Base-by-base conservation (phyloP, 2,888 invertebrate species). In the Caenorhabditis sp. region DNA sequence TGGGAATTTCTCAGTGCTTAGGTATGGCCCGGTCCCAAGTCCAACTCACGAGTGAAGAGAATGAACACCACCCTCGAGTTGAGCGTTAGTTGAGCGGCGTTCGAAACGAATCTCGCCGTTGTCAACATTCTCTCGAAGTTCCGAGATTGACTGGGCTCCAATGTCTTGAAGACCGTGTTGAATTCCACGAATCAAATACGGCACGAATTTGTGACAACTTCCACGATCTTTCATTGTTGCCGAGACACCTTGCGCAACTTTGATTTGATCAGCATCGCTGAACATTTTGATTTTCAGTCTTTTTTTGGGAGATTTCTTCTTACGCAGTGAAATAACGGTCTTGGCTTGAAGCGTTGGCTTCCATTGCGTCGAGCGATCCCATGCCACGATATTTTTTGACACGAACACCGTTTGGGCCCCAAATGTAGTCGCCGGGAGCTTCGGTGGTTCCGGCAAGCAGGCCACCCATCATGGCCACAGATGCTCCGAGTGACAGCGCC, bases 321-420 rank as follows among this genome's bases (percentile, higher is more conserved):
- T 59, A 85, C 84, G 77, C 78, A 31, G 87, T 87, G 69, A 88
- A 88, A 76, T 88, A 88, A 26, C 88, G 76, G 65, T 88, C 88
- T 69, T 88, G 87, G 55, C 83, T 82, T 57, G 80, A 70, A 49
- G 80, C 80, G 61, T 88, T 81, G 3, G 87, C 83, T 88, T 97
- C 94, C 97, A 99, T 99, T 1, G 97, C 97, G 89, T 99, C 99
- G 77, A 99, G 90, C 64, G 96, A 95, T 36, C 96, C 99, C 97
- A 99, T 99, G 26, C 97, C 97, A 83, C 99, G 92, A 88, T 97
- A 99, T 88, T 99, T 99, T 90, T 99, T 99, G 64, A 99, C 90
- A 62, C 97, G 92, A 0, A 99, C 97, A 68, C 97, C 97, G 89
- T 97, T 96, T 57, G 95, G 81, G 21, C 87, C 87, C 89, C 96